Conservation (phyloP, 2,797 vertebrate genomes). For the Craterocephalus amniculus region DNA sequence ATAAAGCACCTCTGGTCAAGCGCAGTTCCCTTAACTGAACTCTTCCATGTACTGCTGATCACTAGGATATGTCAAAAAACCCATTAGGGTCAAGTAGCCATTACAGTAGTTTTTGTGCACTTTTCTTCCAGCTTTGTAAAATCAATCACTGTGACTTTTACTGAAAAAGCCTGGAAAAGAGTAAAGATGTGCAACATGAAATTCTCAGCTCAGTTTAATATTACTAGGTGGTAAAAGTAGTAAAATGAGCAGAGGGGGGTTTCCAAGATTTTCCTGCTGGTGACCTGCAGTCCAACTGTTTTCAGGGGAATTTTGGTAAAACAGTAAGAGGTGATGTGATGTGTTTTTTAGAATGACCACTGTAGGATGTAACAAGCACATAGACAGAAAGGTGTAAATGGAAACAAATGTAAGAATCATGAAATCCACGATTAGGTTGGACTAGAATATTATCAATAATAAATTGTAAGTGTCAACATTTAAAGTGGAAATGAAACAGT, state of each 20-base stretch:
- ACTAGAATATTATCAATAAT: neutral
- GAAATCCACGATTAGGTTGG: neutral
- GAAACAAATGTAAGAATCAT: conserved; percentile 10
- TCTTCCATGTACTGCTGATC: conserved; percentile 59
- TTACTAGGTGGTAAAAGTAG: conserved; percentile 45
- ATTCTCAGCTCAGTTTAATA: conserved; percentile 22
- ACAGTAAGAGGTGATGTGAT: conserved; percentile 40
- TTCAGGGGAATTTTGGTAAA: conserved; percentile 55
- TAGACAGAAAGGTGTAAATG: conserved; percentile 12
- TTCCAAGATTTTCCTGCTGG: conserved; percentile 59
- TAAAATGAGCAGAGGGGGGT: conserved; percentile 48
- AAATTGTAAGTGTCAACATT: neutral
- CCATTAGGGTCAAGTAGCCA: conserved; percentile 53
- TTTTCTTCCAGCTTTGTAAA: conserved; percentile 23
- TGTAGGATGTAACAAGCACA: conserved; percentile 7
- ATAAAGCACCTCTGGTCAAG: conserved; percentile 58
- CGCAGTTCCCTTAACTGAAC: conserved; percentile 63
- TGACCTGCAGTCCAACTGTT: conserved; percentile 42
- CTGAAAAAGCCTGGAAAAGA: neutral
- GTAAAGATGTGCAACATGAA: neutral
- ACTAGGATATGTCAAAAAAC: conserved; percentile 45
- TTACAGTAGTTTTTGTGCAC: conserved; percentile 30
- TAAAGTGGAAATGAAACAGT: too few species aligned
- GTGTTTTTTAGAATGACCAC: conserved; percentile 31
- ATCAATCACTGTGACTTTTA: conserved; percentile 15